These are phyloP conservation scores for Sinelater perroti DNA, from an alignment of 2,888 invertebrate species.

Conservation along the genomic window DNA sequence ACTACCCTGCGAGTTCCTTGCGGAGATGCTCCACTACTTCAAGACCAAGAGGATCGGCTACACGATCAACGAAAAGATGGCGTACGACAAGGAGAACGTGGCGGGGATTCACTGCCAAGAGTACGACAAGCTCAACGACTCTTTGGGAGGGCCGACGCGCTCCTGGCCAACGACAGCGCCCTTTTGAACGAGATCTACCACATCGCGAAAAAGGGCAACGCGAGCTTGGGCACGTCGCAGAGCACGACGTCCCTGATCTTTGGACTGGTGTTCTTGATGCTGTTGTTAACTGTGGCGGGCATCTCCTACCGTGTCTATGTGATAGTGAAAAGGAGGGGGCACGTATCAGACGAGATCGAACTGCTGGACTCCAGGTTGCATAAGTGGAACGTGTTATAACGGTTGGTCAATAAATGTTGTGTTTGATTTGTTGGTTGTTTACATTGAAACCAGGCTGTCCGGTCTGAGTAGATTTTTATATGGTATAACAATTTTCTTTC, in stretches of 20 bases:
- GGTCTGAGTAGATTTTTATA: too few relatives aligned
- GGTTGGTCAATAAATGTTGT: too few relatives aligned
- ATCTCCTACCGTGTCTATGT: slow-evolving; percentile 45
- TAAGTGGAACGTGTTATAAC: slow-evolving; percentile 16
- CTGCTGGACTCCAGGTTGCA: slow-evolving; percentile 42
- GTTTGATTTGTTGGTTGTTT: too few relatives aligned
- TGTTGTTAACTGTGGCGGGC: slow-evolving; percentile 32
- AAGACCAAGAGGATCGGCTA: slow-evolving; percentile 49
- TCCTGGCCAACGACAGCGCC: slow-evolving; percentile 34
- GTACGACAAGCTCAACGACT: slow-evolving; percentile 24
- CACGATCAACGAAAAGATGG: slow-evolving; percentile 50
- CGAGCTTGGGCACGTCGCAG: slow-evolving; percentile 9
- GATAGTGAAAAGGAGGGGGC: slow-evolving; percentile 49
- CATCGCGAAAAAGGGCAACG: slow-evolving; percentile 29
- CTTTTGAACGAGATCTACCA: slow-evolving; percentile 39
- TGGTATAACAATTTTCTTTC: too few relatives aligned
- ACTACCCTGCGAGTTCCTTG: slow-evolving; percentile 53
- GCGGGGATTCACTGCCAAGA: slow-evolving; percentile 56
- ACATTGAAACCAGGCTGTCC: too few relatives aligned
- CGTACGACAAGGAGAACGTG: slow-evolving; percentile 54
- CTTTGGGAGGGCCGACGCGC: slow-evolving; percentile 29
- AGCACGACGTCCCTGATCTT: slow-evolving; percentile 27
- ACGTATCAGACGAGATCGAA: slow-evolving; percentile 54
- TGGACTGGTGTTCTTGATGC: slow-evolving; percentile 24
- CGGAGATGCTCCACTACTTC: slow-evolving; percentile 52